Conservation (phyloP, 2,888 invertebrate species). For the Hartigia nigra region DNA sequence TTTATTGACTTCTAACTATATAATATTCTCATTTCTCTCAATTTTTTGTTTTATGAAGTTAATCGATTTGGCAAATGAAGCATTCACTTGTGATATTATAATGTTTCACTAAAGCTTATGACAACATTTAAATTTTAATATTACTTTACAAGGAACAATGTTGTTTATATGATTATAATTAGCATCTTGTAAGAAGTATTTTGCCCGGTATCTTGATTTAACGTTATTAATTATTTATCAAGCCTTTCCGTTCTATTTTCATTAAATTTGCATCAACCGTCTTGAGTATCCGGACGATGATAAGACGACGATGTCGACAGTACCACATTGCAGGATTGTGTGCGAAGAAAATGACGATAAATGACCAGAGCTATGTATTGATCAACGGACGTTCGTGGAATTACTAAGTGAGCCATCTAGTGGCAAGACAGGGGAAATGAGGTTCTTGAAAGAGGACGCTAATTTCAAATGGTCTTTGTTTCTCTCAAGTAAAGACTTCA, state of each 20-base stretch:
- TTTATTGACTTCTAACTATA: too few species aligned
- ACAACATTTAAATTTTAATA: too few species aligned
- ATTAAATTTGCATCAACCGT: background rate
- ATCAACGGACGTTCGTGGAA: background rate
- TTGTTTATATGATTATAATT: too few species aligned
- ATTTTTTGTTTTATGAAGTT: too few species aligned
- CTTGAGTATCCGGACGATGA: background rate
- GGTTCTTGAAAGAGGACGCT: background rate
- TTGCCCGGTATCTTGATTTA: background rate
- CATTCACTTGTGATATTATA: too few species aligned
- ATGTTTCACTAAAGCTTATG: too few species aligned
- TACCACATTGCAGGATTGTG: background rate
- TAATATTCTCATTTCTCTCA: too few species aligned
- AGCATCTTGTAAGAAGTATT: too few species aligned
- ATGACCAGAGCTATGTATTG: background rate
- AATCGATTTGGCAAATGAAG: too few species aligned
- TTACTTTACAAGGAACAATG: too few species aligned
- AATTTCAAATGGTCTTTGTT: constrained; percentile 1
- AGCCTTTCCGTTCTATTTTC: background rate
- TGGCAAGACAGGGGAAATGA: background rate
- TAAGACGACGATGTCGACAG: background rate
- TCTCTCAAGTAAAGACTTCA: background rate
- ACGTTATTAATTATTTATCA: background rate
- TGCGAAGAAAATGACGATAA: background rate
- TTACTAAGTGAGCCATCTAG: background rate